Evolutionary conservation across 1,140 invertebrate species (phyloP), one percentile per base, ranked within the genome.

Genomic region (Bathynomus jamesi): DNA sequence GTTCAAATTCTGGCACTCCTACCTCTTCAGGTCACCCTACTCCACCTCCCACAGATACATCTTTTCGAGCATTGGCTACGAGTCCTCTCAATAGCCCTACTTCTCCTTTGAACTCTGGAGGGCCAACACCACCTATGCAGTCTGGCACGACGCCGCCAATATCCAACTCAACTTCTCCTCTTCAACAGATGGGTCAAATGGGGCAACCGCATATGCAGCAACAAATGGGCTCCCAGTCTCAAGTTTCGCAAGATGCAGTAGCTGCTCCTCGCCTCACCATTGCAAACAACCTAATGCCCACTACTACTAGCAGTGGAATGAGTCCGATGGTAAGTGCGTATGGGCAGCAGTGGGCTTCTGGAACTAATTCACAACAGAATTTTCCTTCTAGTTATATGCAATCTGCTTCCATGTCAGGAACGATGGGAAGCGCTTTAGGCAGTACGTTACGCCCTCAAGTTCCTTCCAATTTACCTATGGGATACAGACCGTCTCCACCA

Each of bases 211-310:
- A 28, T 21, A 24, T 27, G 63, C 40, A 46, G n/a, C 61, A 63
- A 25, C 61, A 25, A 28, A 24, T 25, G 61, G 21, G 30, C 28
- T 53, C 53, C 27, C 46, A 21, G 7, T 11, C 11, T 21, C 21
- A 11, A 53, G 11, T 17, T 11, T 25, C 29, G 32, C 40, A 69
- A n/a, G 28, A 64, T 46, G 25, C 13, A 29, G 65, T 24, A 10
- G 60, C 30, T n/a, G 69, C 66, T 27, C 73, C 73, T 2, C 72
- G 76, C 3, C 65, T 77, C 2, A 77, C 76, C 3, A 77, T 77
- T 25, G 76, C 76, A 46, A 77, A 77, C 30, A 77, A 77, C 28
- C 67, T 77, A 13, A 77, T 77, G 76, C 71, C 76, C 3, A 30
- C 69, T 24, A 65, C 70, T 60, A 72, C 72, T 28, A 72, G 31